These are phyloP conservation scores for Gavialis gangeticus DNA, from an alignment of 2,113 vertebrate genomes.

Conservation along the genomic window DNA sequence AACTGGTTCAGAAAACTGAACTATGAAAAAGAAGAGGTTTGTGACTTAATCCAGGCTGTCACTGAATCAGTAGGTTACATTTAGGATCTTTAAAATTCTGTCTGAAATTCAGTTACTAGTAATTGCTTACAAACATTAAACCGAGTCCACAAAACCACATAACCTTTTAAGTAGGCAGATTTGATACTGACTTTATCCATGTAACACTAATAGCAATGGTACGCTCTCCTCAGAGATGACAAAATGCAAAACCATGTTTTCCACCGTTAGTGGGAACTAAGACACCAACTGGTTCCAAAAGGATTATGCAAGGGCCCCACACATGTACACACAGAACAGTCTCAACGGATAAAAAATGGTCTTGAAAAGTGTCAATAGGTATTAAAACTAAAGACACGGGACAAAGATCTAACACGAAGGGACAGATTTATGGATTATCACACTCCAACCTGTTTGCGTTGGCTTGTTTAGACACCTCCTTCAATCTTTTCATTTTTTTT, in stretches of 20 bases:
- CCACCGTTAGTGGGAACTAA: not conserved
- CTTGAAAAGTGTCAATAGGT: not conserved
- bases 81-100: not conserved
- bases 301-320: slow-evolving; percentile 30
- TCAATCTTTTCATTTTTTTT: slow-evolving; percentile 88
- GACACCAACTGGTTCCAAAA: not conserved
- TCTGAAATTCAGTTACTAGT: not conserved
- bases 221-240: not conserved
- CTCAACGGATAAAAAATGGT: slow-evolving; percentile 20
- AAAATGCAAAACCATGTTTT: not conserved
- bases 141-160: not conserved
- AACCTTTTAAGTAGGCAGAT: not conserved
- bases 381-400: slow-evolving; percentile 36
- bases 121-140: not conserved
- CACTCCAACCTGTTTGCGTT: slow-evolving; percentile 78
- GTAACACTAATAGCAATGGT: not conserved
- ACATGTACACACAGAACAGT: slow-evolving; percentile 34
- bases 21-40: not conserved
- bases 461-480: slow-evolving; percentile 85
- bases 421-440: slow-evolving; percentile 56
- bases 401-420: slow-evolving; percentile 61
- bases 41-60: not conserved
- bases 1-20: not conserved
- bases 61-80: not conserved
- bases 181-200: not conserved